Conservation (phyloP, 2,888 invertebrate species). For the Erebia epiphron region DNA sequence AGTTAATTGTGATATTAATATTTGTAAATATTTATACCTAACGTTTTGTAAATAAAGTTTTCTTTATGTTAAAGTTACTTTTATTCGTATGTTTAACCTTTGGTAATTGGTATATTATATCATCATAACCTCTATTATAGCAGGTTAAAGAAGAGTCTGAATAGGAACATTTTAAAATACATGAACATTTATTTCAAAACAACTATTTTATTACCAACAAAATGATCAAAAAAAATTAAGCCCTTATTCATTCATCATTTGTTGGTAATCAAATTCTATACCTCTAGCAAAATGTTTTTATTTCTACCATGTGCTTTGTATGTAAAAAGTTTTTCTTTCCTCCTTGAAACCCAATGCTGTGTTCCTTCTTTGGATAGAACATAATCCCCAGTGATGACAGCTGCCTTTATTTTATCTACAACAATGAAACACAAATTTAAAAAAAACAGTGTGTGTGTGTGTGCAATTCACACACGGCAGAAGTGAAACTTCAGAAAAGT, state of each 20-base stretch:
- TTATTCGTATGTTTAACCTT: constrained; percentile 1
- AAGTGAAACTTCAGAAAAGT: no score
- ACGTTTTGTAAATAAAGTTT: constrained; percentile 34
- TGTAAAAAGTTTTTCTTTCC: constrained; percentile 77
- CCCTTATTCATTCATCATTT: no score
- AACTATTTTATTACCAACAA: no score
- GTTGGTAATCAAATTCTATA: background rate
- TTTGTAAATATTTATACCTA: constrained; percentile 42
- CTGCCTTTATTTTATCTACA: constrained; percentile 67
- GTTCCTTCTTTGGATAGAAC: constrained; percentile 76
- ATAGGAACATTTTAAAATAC: no score
- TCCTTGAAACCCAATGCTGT: constrained; percentile 78
- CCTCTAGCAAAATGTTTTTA: constrained; percentile 51
- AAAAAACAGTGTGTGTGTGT: no score
- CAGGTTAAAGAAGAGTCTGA: no score
- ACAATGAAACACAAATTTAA: constrained; percentile 29
- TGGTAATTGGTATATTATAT: no score
- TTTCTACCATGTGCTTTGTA: constrained; percentile 69
- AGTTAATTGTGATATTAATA: constrained; percentile 45
- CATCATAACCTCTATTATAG: no score
- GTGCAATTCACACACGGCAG: no score
- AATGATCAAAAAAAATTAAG: no score
- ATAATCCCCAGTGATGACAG: constrained; percentile 68
- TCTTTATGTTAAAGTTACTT: constrained; percentile 9
- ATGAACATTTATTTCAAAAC: no score